Conservation (phyloP, 2,113 vertebrate genomes). For the Hypomesus transpacificus region DNA sequence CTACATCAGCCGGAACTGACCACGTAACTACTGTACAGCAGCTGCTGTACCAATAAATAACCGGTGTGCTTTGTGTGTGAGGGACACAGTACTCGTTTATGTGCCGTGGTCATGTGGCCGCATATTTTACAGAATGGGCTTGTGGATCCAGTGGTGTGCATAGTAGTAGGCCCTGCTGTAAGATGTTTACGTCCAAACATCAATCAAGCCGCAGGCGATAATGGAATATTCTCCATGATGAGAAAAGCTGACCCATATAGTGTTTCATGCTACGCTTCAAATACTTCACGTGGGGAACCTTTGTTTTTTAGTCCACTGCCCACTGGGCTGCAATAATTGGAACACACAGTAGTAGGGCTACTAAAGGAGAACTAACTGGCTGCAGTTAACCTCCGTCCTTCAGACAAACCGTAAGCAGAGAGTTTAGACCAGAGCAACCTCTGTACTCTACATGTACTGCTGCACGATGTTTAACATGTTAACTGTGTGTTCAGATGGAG, state of each 20-base stretch:
- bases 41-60: too few relatives aligned
- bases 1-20: too few relatives aligned
- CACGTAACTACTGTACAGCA: too few relatives aligned
- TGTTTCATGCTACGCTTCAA: conserved; percentile 3
- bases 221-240: not conserved
- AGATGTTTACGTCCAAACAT: not conserved
- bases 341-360: not conserved
- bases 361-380: not conserved
- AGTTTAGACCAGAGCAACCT: not conserved
- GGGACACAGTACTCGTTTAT: too few relatives aligned
- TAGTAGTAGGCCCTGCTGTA: not conserved
- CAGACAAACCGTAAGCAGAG: not conserved
- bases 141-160: not conserved
- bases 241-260: conserved; percentile 11
- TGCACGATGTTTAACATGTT: too few relatives aligned
- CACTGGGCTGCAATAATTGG: conserved; percentile 5
- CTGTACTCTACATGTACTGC: too few relatives aligned
- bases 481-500: too few relatives aligned
- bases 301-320: conserved; percentile 6
- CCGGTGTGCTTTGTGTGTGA: too few relatives aligned
- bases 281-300: not conserved
- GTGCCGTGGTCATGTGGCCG: too few relatives aligned
- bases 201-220: not conserved
- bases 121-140: not conserved
- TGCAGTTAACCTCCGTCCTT: not conserved